Evolutionary conservation across 2,797 vertebrate species (phyloP).

Genomic region (Podargus strigoides): DNA sequence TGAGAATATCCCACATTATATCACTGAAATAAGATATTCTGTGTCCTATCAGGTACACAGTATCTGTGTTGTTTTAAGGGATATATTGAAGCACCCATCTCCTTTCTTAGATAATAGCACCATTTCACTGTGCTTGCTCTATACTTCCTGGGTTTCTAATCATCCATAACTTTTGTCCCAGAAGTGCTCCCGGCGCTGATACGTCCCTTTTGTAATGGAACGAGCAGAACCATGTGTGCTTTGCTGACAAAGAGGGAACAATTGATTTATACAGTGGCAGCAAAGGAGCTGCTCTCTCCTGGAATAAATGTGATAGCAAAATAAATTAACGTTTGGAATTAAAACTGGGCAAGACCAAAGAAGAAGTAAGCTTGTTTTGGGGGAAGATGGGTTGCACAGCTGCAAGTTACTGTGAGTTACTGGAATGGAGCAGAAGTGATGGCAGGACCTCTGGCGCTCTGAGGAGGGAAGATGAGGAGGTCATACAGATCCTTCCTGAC

Average conservation of each 20-base stretch:
- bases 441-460: not conserved
- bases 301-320: not conserved
- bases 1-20: not conserved
- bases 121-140: not conserved
- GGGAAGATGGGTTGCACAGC: not conserved
- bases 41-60: not conserved
- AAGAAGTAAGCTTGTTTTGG: not conserved
- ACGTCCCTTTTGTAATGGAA: not conserved
- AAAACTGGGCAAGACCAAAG: not conserved
- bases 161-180: not conserved
- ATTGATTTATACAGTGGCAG: not conserved
- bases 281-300: not conserved
- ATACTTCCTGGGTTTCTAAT: not conserved
- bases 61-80: not conserved
- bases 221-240: not conserved
- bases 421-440: not conserved
- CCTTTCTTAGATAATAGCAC: not conserved
- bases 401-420: not conserved
- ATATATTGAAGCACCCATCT: not conserved
- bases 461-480: not conserved
- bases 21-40: not conserved
- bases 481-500: not conserved
- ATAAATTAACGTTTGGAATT: not conserved
- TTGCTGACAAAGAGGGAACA: not conserved
- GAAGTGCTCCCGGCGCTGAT: not conserved